Evolutionary conservation across 2,113 vertebrate species (phyloP).

Genomic region (Triplophysa siluroides): DNA sequence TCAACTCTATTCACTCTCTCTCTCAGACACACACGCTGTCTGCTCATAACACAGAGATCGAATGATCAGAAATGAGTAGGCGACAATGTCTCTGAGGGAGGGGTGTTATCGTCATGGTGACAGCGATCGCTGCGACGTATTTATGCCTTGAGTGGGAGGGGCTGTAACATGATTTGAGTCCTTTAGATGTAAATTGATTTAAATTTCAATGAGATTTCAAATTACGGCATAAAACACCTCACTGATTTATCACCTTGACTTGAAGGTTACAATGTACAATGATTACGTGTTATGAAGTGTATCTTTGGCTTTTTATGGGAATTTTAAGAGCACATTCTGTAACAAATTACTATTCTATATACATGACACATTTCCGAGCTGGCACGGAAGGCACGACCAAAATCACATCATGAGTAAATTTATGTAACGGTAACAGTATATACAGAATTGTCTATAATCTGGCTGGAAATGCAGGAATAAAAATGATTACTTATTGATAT

Average conservation of each 20-base stretch:
- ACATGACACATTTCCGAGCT: too few relatives aligned
- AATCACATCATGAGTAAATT: neutral
- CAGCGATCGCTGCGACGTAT: slow-evolving; percentile 5
- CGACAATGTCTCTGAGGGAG: neutral
- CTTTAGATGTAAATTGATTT: neutral
- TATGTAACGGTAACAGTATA: neutral
- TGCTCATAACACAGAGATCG: slow-evolving; percentile 32
- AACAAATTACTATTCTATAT: neutral
- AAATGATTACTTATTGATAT: too few relatives aligned
- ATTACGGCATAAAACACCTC: neutral
- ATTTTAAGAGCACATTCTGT: neutral
- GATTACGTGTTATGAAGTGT: neutral
- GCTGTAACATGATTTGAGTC: neutral
- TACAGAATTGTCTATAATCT: neutral
- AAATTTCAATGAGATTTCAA: neutral
- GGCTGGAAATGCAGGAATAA: neutral
- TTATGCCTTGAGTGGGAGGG: slow-evolving; percentile 32
- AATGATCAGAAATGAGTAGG: slow-evolving; percentile 19
- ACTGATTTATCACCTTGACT: neutral
- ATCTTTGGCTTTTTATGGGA: neutral
- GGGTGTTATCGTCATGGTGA: slow-evolving; percentile 24
- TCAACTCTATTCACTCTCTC: slow-evolving; percentile 11
- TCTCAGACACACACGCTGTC: slow-evolving; percentile 6
- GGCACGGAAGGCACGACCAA: too few relatives aligned
- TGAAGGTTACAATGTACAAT: neutral